Evolutionary conservation across 2,888 invertebrate species (phyloP), one percentile per base, ranked within the genome.

Genomic region (Vanessa cardui): DNA sequence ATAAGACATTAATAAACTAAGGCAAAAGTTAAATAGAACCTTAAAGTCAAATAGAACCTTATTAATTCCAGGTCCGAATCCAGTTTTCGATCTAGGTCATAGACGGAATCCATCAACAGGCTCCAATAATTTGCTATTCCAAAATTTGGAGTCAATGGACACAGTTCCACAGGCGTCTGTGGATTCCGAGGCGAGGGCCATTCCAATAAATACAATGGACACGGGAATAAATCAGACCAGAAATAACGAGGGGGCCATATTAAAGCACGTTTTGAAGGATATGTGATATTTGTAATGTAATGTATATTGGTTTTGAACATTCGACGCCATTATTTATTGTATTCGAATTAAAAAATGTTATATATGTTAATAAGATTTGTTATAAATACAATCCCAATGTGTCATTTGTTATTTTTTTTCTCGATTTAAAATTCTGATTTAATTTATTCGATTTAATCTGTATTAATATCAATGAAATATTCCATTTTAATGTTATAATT

Each of bases 191-290:
- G 75, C 72, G n/a, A 74, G 75, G 59, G 72, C 71, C 0, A 56
- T 75, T 8, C 68, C 76, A 68, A 9, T 80, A 61, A 46, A 75
- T 8, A 73, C 77, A 1, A 70, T 90, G 8, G 92, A 92, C 66
- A 88, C 90, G 0, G 93, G 92, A 0, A 86, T 93, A 21, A 92
- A 86, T 47, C 92, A 93, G 64, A 89, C 87, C 0, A 83, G 93
- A 21, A 91, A 92, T 70, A 92, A 87, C 0, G 92, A 93, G 66
- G 89, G 93, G 7, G 90, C 93, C 26, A 93, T 93, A 56, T 70
- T 93, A 68, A 93, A 92, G 73, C 89, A 92, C 65, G 92, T 92
- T 0, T 71, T 93, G 6, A 92, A 88, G 68, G 92, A 93, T 71
- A 89, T 90, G 85, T 89, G 83, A 87, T 54, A 54, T 7, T 16